Base-by-base conservation (phyloP, 2,888 invertebrate species). In the Sipha maydis region DNA sequence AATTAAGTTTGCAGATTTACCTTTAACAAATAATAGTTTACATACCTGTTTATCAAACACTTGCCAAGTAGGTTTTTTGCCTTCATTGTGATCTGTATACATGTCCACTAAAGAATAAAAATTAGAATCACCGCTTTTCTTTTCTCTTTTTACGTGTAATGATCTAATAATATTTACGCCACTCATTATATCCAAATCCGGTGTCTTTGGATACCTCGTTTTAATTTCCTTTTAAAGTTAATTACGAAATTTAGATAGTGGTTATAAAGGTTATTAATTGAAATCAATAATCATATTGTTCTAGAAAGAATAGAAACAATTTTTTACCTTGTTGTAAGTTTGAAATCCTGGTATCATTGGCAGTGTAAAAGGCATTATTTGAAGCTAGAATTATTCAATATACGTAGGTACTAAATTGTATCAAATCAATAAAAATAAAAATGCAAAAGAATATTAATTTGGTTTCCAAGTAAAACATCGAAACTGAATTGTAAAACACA, bases 11-110 rank as follows among this genome's bases (percentile, higher is more conserved):
- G 56, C 7, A 25, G 5, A 4, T 61, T 61, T 25, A 61, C 21
- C 25, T 61, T 25, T 25, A 25, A 25, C 25, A 21, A 21, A 21
- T 25, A 9, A 21, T 19, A 38, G 17, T 34, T 34, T 34, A 21
- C 14, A 41, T 21, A 96, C 96, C 92, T 97, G 95, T 92, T 97
- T 96, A 91, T 98, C 97, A 92, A 95, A 97, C 89, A 96, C 95
- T 85, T 98, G 93, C 97, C 97, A 98, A 0, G 96, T 93, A 0
- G 98, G 97, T 38, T 31, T 85, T 25, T 85, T 86, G 14, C 54
- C 21, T 79, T 79, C 78, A 34, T 54, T 41, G 31, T 31, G 1
- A 21, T 41, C 21, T 41, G n/a, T 11, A n/a, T 21, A 9, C 25
- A 34, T 9, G 73, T 77, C 48, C 25, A 31, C n/a, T 14, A 31